These are phyloP conservation scores for Oryzias curvinotus DNA, from an alignment of 2,113 vertebrate genomes.

Conservation along the genomic window DNA sequence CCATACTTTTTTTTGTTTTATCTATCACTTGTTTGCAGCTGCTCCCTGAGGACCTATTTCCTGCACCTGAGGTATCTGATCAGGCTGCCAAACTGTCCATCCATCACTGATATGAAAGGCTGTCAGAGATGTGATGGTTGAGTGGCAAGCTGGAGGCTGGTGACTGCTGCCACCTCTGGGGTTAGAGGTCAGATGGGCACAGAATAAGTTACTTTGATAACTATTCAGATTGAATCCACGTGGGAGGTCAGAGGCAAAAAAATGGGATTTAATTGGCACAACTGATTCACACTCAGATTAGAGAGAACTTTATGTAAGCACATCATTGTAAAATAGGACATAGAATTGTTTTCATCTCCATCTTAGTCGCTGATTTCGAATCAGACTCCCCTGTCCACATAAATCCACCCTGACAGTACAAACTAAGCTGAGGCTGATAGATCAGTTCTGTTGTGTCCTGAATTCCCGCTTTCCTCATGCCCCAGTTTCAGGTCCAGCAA, in stretches of 20 bases:
- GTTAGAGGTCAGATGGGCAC: slow-evolving; percentile 66
- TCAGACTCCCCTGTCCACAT: slow-evolving; percentile 19
- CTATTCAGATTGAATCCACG: slow-evolving; percentile 71
- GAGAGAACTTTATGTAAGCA: slow-evolving; percentile 39
- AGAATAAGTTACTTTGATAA: slow-evolving; percentile 55
- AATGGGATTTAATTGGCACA: slow-evolving; percentile 39
- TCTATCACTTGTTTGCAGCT: slow-evolving; percentile 21
- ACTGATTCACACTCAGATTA: slow-evolving; percentile 42
- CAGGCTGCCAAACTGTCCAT: slow-evolving; percentile 60
- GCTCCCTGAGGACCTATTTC: slow-evolving; percentile 48
- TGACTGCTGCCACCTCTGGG: slow-evolving; percentile 59
- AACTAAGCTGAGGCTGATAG: slow-evolving; percentile 8
- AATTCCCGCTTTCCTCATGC: slow-evolving; percentile 42
- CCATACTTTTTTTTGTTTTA: slow-evolving; percentile 23
- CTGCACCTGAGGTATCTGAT: slow-evolving; percentile 45
- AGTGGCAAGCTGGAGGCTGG: slow-evolving; percentile 48
- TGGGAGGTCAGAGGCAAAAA: slow-evolving; percentile 33
- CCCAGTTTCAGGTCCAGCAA: slow-evolving; percentile 28
- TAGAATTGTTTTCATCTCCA: slow-evolving; percentile 45
- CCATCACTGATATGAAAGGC: slow-evolving; percentile 67
- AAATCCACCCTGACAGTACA: slow-evolving; percentile 33
- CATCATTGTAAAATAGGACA: slow-evolving; percentile 57
- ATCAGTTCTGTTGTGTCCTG: slow-evolving; percentile 24
- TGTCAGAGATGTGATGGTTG: slow-evolving; percentile 59
- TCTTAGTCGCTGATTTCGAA: slow-evolving; percentile 37